Base-by-base conservation (phyloP, 2,888 invertebrate species). In the Polylopha cassiicola region DNA sequence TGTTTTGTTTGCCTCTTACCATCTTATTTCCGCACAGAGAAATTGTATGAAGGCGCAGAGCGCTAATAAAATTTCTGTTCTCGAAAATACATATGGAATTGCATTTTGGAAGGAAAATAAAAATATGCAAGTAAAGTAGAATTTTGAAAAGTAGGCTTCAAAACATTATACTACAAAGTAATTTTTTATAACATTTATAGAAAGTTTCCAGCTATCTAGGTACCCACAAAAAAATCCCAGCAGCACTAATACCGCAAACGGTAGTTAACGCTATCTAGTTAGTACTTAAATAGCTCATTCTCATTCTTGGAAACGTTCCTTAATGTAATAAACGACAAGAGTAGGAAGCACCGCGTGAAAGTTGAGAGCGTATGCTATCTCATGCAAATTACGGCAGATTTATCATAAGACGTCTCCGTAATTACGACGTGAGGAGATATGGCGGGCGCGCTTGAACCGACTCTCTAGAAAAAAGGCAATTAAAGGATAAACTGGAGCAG, bases 311-410 rank as follows among this genome's bases (percentile, higher is more conserved):
- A 76, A 81, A 81, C 77, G 80, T 79, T 76, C 70, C 73, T 65
- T 77, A 77, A 80, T 69, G 81, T 84, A 80, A 84, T 84, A 82
- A 82, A 81, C 76, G 81, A 72, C 78, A 81, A 76, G 78, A 80
- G 78, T 74, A 76, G 73, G 74, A 77, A 81, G 79, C 77, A 74
- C 68, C 74, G 75, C 79, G 77, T 74, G 78, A 84, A 85, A 85
- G 82, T 84, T 82, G 80, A 77, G 78, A 82, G 80, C 85, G 81
- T 85, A 85, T 84, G 85, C 84, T 84, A 82, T 85, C 82, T 85
- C 82, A 85, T 84, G 84, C 82, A 85, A 85, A 85, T 85, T 85
- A 82, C 81, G 70, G 76, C 67, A 85, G 84, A 85, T 85, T 84
- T 85, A 85, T 85, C 84, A 85, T 85, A 82, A 82, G 80, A 82